Conservation (phyloP, 2,113 vertebrate species). For the Gavialis gangeticus region DNA sequence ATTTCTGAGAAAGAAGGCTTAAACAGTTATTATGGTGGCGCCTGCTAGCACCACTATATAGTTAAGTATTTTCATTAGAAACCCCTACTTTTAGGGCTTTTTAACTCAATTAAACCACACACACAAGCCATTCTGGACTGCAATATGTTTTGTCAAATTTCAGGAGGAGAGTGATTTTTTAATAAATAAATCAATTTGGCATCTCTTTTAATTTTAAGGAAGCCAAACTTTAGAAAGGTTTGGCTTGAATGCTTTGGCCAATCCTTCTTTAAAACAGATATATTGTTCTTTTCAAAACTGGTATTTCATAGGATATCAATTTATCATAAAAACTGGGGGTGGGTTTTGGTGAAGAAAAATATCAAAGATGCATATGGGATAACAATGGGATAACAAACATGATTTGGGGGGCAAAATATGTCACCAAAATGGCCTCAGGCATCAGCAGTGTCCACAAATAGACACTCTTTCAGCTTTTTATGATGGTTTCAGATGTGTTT, state of each 20-base stretch:
- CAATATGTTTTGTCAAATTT: background rate
- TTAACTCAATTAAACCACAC: conserved; percentile 28
- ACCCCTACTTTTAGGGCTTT: conserved; percentile 17
- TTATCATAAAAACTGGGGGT: background rate
- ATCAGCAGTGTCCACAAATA: background rate
- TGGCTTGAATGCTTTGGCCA: background rate
- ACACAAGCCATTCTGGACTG: background rate
- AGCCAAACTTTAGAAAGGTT: background rate
- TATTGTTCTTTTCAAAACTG: background rate
- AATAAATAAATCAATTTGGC: background rate
- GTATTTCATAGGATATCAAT: background rate
- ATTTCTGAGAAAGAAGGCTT: conserved; percentile 68
- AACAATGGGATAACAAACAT: background rate
- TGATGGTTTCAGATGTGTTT: background rate
- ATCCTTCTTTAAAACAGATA: background rate
- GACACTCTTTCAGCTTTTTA: background rate
- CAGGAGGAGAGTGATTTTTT: background rate
- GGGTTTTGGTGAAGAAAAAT: background rate
- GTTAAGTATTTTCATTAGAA: conserved; percentile 64
- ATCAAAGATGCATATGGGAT: background rate
- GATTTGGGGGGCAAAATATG: background rate
- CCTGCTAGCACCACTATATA: conserved; percentile 4
- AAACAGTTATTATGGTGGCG: conserved; percentile 69
- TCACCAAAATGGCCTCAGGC: background rate
- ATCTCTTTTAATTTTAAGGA: background rate